Evolutionary conservation across 2,797 vertebrate genomes (phyloP), one percentile per base, ranked within the genome.

Genomic region (Diplodus sargus): DNA sequence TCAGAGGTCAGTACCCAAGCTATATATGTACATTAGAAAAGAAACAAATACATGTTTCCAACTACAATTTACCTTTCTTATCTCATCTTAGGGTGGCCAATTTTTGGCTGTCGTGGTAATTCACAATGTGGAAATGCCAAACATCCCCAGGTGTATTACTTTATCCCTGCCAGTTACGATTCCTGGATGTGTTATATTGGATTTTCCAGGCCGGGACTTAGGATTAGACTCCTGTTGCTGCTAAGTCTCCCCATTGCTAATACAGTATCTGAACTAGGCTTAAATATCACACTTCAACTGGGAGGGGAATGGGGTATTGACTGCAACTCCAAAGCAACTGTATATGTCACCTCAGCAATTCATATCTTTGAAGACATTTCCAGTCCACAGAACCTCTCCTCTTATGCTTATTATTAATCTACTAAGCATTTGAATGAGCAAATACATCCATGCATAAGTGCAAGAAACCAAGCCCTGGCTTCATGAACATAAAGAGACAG

Each of bases 221-320:
- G 82, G 84, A 90, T 90, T 89, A 85, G 69, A 76, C 77, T 83
- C 42, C 59, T 79, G 78, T 78, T 86, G 70, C 75, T 54, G 51
- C 56, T 52, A 74, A 81, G 20, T 84, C 82, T 85, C 74, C 54
- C 70, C 28, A 56, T 70, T 72, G 68, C 70, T 62, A 64, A 72
- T 67, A 39, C 39, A 39, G 39, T 39, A 62, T 60, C 58, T 78
- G 67, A 64, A 82, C 75, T 25, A 63, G 70, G n/a, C 51, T 81
- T 82, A 82, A 86, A 86, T 72, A 78, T 23, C 62, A 78, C 62
- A 74, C 28, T 78, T 70, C 34, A 8, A 63, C 45, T 51, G 34
- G 34, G 66, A 39, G 39, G 39, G 10, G 39, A 39, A 11, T 10
- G 28, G 42, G 67, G 47, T 18, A 34, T 62, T 0, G 8, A 61